phyloP scores from a whole-genome alignment of 2,888 invertebrate genomes.

The Nineta flava region DNA sequence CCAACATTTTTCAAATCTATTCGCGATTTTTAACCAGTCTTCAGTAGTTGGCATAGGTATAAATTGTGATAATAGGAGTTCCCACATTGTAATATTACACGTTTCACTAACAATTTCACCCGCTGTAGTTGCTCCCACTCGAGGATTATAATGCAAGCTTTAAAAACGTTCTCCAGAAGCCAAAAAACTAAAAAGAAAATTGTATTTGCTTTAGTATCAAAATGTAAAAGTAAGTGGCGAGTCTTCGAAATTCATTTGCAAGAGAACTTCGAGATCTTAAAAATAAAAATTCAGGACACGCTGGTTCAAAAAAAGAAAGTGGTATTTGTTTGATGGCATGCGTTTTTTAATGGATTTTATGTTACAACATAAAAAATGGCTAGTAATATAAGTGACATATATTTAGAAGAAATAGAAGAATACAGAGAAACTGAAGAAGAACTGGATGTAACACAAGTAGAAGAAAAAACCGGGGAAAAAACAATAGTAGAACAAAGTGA shows the following conservation, averaged over 20 bases:
- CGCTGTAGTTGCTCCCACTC: neutral
- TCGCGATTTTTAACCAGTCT: too few relatives aligned
- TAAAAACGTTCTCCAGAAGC: too few relatives aligned
- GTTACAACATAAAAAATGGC: neutral
- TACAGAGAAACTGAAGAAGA: too few relatives aligned
- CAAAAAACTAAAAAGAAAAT: too few relatives aligned
- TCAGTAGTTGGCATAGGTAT: neutral
- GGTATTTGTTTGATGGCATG: neutral
- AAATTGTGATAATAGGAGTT: too few relatives aligned
- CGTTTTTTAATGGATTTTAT: neutral
- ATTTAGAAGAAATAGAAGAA: neutral
- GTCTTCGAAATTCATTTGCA: neutral
- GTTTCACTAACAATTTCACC: neutral
- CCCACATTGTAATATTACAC: neutral
- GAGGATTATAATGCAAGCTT: neutral
- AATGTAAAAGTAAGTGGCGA: neutral
- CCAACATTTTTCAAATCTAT: slow-evolving; percentile 1
- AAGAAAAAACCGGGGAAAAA: too few relatives aligned
- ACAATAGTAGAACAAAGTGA: too few relatives aligned
- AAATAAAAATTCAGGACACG: neutral
- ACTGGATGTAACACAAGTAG: too few relatives aligned
- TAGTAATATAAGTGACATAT: neutral
- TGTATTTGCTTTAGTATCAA: neutral
- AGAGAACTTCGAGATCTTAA: neutral
- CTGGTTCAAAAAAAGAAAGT: neutral